Conservation (phyloP, 1,140 invertebrate species). For the Alviniconcha marisindica region DNA sequence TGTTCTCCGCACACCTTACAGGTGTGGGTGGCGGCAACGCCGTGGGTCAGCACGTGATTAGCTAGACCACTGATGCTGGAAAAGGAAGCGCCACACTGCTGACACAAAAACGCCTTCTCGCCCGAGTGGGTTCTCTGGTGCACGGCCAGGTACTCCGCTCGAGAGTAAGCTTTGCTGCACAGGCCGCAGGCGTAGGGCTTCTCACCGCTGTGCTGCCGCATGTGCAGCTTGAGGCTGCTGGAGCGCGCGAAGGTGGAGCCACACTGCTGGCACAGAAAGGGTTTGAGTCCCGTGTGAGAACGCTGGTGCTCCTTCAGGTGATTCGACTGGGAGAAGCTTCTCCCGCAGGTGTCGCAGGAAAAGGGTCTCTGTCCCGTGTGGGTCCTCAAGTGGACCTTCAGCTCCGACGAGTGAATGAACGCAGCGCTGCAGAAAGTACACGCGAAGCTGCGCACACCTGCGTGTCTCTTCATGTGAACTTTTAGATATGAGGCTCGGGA, state of each 20-base stretch:
- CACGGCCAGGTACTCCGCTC: slow-evolving; percentile 94
- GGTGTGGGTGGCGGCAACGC: neutral
- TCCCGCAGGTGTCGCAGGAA: slow-evolving; percentile 90
- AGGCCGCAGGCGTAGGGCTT: slow-evolving; percentile 84
- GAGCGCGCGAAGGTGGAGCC: slow-evolving; percentile 79
- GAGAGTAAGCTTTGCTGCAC: slow-evolving; percentile 95
- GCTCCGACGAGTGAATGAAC: slow-evolving; percentile 34
- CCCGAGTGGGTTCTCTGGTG: slow-evolving; percentile 96
- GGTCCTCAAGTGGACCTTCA: slow-evolving; percentile 36
- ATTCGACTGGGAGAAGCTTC: slow-evolving; percentile 85
- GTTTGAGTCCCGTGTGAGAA: slow-evolving; percentile 89
- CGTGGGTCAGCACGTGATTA: neutral
- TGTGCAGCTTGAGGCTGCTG: slow-evolving; percentile 93
- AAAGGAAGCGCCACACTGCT: slow-evolving; percentile 21
- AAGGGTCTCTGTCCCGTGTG: slow-evolving; percentile 50
- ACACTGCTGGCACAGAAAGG: slow-evolving; percentile 66
- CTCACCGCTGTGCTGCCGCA: slow-evolving; percentile 36
- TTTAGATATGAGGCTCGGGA: slow-evolving; percentile 76
- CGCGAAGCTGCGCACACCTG: slow-evolving; percentile 28
- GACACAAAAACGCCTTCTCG: slow-evolving; percentile 82
- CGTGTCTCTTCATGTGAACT: slow-evolving; percentile 41
- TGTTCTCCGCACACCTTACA: neutral
- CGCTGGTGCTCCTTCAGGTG: slow-evolving; percentile 50
- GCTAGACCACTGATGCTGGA: neutral
- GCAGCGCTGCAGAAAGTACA: slow-evolving; percentile 41